phyloP scores from a whole-genome alignment of 2,113 vertebrate genomes.

The Tinamus guttatus region DNA sequence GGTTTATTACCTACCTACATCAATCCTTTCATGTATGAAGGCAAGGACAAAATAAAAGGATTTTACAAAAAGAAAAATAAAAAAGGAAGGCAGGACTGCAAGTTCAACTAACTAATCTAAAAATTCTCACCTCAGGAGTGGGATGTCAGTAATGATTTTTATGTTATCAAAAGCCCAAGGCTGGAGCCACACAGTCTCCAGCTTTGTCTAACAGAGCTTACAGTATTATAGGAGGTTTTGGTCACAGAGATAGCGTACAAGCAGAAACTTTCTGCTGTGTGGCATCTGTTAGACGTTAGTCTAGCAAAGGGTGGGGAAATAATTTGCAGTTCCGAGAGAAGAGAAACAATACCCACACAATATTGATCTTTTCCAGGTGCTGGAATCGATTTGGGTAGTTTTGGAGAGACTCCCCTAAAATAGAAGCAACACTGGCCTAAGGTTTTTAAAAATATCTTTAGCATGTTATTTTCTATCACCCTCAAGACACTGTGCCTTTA shows the following conservation, averaged over 20 bases:
- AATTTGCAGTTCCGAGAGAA: not conserved
- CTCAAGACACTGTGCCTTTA: not conserved
- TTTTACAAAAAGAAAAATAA: not conserved
- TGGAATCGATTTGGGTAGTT: not conserved
- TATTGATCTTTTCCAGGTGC: not conserved
- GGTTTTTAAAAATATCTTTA: not conserved
- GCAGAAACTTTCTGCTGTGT: not conserved
- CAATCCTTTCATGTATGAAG: slow-evolving; percentile 55
- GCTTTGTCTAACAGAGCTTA: not conserved
- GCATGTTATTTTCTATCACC: not conserved
- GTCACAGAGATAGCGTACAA: not conserved
- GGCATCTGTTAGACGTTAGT: not conserved
- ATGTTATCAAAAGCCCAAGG: not conserved
- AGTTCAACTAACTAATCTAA: slow-evolving; percentile 10
- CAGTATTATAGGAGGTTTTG: slow-evolving; percentile 7
- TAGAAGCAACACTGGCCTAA: no score
- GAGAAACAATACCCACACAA: slow-evolving; percentile 7
- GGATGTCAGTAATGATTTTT: slow-evolving; percentile 35
- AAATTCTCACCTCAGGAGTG: slow-evolving; percentile 10
- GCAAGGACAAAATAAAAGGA: slow-evolving; percentile 33
- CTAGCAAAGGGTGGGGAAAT: not conserved
- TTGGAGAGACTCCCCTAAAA: not conserved
- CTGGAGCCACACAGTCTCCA: not conserved
- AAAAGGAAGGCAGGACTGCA: slow-evolving; percentile 18
- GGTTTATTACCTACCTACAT: slow-evolving; percentile 64